Percentiles rank a stretch among this genome's conserved stretches.
Evolutionary conservation across 2,797 vertebrate species (phyloP).

Genomic region (Gallinago solitaria): DNA sequence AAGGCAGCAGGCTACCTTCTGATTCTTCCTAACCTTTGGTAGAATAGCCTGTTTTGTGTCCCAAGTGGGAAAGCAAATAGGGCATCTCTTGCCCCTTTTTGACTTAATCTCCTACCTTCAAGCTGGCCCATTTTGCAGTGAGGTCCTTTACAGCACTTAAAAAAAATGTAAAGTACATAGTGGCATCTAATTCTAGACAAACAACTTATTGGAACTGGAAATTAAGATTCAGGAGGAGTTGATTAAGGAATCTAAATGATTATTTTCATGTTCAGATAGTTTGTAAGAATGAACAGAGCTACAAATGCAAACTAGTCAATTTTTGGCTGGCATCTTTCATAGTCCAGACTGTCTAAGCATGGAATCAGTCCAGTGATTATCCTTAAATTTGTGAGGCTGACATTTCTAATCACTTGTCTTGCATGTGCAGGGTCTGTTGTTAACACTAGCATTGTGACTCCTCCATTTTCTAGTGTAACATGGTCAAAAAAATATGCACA

Average conservation of each 20-base stretch:
- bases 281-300: not conserved
- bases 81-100: not conserved
- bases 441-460: not conserved
- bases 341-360: not conserved
- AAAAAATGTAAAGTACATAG: not conserved
- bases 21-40: not conserved
- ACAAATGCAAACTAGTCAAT: not conserved
- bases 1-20: not conserved
- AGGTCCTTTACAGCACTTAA: not conserved
- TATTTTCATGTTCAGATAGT: not conserved
- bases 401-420: not conserved
- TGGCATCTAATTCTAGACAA: not conserved
- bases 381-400: not conserved
- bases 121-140: not conserved
- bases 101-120: not conserved
- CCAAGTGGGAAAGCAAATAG: not conserved
- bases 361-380: not conserved
- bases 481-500: not conserved
- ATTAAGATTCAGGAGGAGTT: not conserved
- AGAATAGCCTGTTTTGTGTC: not conserved
- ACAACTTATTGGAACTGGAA: not conserved
- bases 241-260: not conserved
- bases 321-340: not conserved
- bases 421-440: not conserved
- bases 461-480: not conserved